phyloP scores from a whole-genome alignment of 2,797 vertebrate genomes.

The Chrosomus eos region DNA sequence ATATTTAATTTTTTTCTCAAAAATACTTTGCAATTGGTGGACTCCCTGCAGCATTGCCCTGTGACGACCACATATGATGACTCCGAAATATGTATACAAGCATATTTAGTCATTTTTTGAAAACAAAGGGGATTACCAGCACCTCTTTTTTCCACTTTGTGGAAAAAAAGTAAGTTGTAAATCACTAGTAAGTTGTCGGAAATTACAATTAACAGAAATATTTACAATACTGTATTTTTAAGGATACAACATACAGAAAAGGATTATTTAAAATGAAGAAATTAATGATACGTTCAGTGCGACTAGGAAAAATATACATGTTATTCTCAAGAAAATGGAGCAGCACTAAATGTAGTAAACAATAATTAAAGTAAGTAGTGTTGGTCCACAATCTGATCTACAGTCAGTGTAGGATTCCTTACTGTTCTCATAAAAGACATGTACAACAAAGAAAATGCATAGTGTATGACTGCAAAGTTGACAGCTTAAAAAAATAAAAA shows the following conservation, averaged over 20 bases:
- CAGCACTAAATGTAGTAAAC: slow-evolving; percentile 11
- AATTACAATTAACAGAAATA: slow-evolving; percentile 7
- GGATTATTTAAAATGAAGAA: background rate
- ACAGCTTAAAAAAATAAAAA: slow-evolving; percentile 3
- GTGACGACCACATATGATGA: background rate
- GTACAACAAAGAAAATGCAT: slow-evolving; percentile 15
- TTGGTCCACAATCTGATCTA: background rate
- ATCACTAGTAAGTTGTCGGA: background rate
- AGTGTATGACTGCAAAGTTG: slow-evolving; percentile 2
- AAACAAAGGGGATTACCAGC: background rate
- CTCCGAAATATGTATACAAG: background rate
- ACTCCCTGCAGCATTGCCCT: background rate
- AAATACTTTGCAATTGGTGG: background rate
- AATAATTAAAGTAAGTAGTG: background rate
- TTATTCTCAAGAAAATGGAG: slow-evolving; percentile 1
- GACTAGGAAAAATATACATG: background rate
- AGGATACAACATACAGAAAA: background rate
- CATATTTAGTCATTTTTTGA: background rate
- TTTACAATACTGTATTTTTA: slow-evolving; percentile 19
- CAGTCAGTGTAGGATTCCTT: background rate
- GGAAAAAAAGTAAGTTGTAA: too few species aligned
- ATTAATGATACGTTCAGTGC: background rate
- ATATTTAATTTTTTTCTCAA: too few species aligned
- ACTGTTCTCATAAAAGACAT: background rate
- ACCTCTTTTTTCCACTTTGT: background rate